A percentile compares a stretch with the other conserved stretches of the same genome.
Conservation (phyloP, 2,113 vertebrate genomes). For the Tauraco erythrolophus region DNA sequence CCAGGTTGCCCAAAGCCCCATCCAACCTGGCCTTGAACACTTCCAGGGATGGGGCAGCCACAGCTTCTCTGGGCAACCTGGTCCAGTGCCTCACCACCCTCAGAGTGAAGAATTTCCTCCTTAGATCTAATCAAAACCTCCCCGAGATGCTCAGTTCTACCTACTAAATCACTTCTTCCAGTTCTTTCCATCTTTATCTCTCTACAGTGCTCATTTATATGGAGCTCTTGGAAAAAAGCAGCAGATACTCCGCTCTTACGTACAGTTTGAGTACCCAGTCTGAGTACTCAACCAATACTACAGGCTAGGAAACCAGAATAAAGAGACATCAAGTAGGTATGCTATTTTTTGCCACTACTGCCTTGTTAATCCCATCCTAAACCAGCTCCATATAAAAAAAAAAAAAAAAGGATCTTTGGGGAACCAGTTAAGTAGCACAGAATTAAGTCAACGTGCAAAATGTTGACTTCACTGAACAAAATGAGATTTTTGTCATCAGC, state of each 20-base stretch:
- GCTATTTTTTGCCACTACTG: not conserved
- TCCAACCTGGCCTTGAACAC: no score
- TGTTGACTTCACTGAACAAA: not conserved
- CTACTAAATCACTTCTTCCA: no score
- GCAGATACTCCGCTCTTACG: not conserved
- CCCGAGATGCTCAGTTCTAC: not conserved
- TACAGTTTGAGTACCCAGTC: not conserved
- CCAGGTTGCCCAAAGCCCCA: no score
- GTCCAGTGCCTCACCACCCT: no score
- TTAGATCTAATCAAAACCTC: no score
- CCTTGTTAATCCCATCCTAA: not conserved
- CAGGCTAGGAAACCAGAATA: not conserved
- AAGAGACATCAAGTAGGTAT: not conserved
- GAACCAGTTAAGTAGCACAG: not conserved
- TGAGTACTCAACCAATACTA: not conserved
- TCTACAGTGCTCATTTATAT: rapidly evolving
- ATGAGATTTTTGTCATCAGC: not conserved
- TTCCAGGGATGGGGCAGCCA: no score
- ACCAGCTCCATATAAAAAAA: not conserved
- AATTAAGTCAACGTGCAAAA: not conserved
- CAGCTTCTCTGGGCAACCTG: no score
- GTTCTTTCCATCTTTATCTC: not conserved
- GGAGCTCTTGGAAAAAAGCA: not conserved
- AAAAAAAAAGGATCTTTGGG: not conserved
- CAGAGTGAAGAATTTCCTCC: no score